Base-by-base conservation (phyloP, 2,113 vertebrate genomes). In the Prochilodus magdalenae region DNA sequence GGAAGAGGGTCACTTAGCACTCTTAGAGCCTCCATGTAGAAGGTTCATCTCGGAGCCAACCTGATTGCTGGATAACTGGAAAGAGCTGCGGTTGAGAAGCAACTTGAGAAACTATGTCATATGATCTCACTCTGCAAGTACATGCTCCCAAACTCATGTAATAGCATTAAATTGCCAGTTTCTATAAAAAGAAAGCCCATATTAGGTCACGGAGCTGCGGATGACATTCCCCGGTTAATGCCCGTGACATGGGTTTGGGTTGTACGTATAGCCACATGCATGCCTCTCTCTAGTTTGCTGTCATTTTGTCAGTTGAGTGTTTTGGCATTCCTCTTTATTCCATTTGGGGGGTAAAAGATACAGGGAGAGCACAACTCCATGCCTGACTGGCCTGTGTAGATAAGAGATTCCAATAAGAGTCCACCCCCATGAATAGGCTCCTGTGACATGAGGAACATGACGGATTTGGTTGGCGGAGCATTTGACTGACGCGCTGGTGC, bases 351-450 rank as follows among this genome's bases (percentile, higher is more conserved):
- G 71, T 86, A 93, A 88, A 91, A 89, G 88, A 93, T 88, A 84
- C 90, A 90, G 81, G 82, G 93, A 92, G 88, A 92, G 86, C 93
- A 90, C 91, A 93, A 93, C 94, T 92, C 89, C 89, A 91, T 89
- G 94, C 92, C 91, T 90, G 92, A 92, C 87, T 93, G 91, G 90
- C 86, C 88, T 88, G 89, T 85, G 84, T 90, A 89, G 86, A 94
- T 95, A 93, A 94, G 92, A 93, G 91, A 90, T 84, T 59, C 86
- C 93, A 91, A 94, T 93, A 95, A 94, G 92, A 93, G 87, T 92
- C 92, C 82, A 71, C 86, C 81, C 77, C 87, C 90, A 83, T 92
- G 92, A 93, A 90, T 90, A 85, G 89, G 90, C 90, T 92, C 91
- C 83, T 94, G 93, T 95, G 94, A 95, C 88, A 94, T 89, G 86